phyloP scores from a whole-genome alignment of 92 coral and sea anemone species.

The Nematostella vectensis region DNA sequence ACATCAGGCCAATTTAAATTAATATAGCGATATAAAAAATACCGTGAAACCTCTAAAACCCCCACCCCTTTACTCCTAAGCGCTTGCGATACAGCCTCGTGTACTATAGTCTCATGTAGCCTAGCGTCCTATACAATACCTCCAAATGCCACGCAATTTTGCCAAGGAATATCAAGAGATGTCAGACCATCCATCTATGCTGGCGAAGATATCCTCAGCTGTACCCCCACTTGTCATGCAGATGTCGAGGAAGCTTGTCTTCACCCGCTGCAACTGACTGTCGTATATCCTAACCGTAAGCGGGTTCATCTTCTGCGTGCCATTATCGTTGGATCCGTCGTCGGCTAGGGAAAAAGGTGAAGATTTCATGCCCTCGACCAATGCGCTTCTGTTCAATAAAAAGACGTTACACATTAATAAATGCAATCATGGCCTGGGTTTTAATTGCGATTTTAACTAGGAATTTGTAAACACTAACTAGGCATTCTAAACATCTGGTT shows the following conservation, averaged over 20 bases:
- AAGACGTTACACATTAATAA: too few relatives aligned
- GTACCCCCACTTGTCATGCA: slow-evolving; percentile 32
- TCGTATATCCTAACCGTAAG: slow-evolving; percentile 35
- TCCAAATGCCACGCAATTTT: slow-evolving; percentile 47
- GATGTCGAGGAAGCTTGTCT: slow-evolving; percentile 44
- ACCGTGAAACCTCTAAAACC: too few relatives aligned
- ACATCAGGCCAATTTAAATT: too few relatives aligned
- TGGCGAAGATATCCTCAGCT: slow-evolving; percentile 19
- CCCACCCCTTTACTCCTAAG: too few relatives aligned
- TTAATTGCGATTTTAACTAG: too few relatives aligned
- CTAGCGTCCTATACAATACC: too few relatives aligned
- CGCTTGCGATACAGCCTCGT: too few relatives aligned
- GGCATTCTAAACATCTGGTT: too few relatives aligned
- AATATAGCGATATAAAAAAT: too few relatives aligned
- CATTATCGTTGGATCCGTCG: slow-evolving; percentile 38
- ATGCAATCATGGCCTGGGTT: too few relatives aligned
- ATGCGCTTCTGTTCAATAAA: slow-evolving; percentile 9
- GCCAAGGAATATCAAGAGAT: slow-evolving; percentile 36
- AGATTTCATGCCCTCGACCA: slow-evolving; percentile 31
- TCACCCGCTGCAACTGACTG: slow-evolving; percentile 15
- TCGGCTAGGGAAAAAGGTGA: slow-evolving; percentile 30
- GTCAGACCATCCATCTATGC: slow-evolving; percentile 22
- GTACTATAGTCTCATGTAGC: too few relatives aligned
- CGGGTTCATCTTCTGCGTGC: slow-evolving; percentile 37
- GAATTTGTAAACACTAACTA: too few relatives aligned